phyloP scores from a whole-genome alignment of 2,888 invertebrate genomes.

The Agriopis marginaria region DNA sequence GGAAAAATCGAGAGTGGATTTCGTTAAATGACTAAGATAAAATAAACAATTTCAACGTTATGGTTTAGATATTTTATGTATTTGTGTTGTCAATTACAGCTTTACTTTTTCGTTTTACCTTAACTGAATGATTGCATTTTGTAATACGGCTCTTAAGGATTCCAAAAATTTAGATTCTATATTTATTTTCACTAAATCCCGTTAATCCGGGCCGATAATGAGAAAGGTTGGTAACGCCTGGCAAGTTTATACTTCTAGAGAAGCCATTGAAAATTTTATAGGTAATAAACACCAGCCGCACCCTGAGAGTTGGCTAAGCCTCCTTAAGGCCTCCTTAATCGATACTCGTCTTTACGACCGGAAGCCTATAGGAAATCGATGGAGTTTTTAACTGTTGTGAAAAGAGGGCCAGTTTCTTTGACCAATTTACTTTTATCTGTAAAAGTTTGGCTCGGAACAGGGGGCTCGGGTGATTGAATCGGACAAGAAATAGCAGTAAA shows the following conservation, averaged over 20 bases:
- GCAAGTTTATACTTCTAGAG: constrained; percentile 25
- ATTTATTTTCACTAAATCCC: neutral
- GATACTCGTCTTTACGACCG: constrained; percentile 40
- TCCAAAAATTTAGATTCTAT: neutral
- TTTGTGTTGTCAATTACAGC: too few species aligned
- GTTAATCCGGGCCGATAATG: constrained; percentile 19
- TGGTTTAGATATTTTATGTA: too few species aligned
- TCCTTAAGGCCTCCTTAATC: constrained; percentile 31
- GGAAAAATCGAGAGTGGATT: too few species aligned
- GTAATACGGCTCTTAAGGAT: neutral
- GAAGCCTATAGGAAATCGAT: constrained; percentile 33
- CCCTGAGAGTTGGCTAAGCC: constrained; percentile 29
- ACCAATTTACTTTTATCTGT: constrained; percentile 5
- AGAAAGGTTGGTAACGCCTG: constrained; percentile 22
- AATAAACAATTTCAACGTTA: too few species aligned
- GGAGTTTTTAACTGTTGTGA: constrained; percentile 9
- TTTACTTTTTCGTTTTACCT: too few species aligned
- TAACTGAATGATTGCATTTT: too few species aligned
- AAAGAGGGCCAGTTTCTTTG: constrained; percentile 7
- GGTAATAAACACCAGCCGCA: constrained; percentile 45
- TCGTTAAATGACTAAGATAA: too few species aligned
- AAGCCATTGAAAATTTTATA: constrained; percentile 39
- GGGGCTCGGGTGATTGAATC: neutral
- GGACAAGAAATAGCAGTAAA: neutral
- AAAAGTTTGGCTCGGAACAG: neutral